Evolutionary conservation across 2,888 invertebrate genomes (phyloP), one percentile per base, ranked within the genome.

Genomic region (Drosophila neotestacea): DNA sequence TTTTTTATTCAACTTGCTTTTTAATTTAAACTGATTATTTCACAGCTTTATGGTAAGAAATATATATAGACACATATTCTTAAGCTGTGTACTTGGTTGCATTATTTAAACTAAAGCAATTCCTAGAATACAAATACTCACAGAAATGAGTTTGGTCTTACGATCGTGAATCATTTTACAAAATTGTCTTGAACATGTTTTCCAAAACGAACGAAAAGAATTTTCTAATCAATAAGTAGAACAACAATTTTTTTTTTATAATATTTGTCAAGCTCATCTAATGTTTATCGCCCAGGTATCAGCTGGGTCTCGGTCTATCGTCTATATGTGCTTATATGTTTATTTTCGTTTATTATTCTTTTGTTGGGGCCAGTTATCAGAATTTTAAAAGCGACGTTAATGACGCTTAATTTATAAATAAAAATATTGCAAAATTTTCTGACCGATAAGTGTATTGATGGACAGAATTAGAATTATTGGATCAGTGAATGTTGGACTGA

Each of bases 351-450:
- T 36, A 6, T 30, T 41, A 38, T 16, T 11, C 27, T 28, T 13
- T 27, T 13, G 4, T 44, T 16, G 7, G 3, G 6, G 10, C 30
- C 11, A 50, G 70, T 55, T 72, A 73, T 73, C 72, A 63, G 60
- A 39, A 56, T 38, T 38, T n/a, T 34, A 22, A 34, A 51, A 16
- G 32, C 44, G 36, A 34, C 22, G 28, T n/a, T 46, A 54, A 64
- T 74, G 70, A 70, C 64, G 64, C 46, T 61, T 51, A 32, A 52
- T 44, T 75, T 64, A 70, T 54, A 73, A 73, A 73, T 74, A 7
- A 50, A 44, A 44, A 50, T 6, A 52, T 2, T 46, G 44, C 55
- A 66, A 41, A 30, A 27, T 41, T 48, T 22, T 51, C 56, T 68
- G 28, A 68, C 36, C 63, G 75, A 63, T 63, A 74, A 74, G 58